These are phyloP conservation scores for Hypomecis punctinalis DNA, from an alignment of 2,888 invertebrate species.

Conservation along the genomic window DNA sequence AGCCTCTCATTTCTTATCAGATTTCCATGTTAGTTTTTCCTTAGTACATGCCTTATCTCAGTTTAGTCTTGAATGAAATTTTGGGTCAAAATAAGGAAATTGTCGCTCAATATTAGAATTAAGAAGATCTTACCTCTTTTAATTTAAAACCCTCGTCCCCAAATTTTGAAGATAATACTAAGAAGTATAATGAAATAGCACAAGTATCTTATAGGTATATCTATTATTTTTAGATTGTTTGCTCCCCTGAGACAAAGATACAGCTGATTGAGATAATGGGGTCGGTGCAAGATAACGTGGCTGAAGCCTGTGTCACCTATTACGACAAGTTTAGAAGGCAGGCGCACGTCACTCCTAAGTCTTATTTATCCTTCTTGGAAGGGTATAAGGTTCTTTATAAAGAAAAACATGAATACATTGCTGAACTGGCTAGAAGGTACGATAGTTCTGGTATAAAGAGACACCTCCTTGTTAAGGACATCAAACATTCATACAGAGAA, in stretches of 20 bases:
- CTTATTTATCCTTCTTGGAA: slow-evolving; percentile 92
- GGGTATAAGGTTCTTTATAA: slow-evolving; percentile 93
- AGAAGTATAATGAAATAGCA: too few relatives aligned
- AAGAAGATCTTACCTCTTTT: too few relatives aligned
- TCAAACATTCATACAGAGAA: too few relatives aligned
- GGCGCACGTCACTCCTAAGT: slow-evolving; percentile 96
- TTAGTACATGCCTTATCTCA: too few relatives aligned
- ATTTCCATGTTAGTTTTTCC: slow-evolving; percentile 78
- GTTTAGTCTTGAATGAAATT: too few relatives aligned
- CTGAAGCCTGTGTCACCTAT: slow-evolving; percentile 89
- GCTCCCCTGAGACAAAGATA: slow-evolving; percentile 87
- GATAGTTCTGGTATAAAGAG: background rate
- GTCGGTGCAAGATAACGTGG: slow-evolving; percentile 92
- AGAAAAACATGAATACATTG: slow-evolving; percentile 89
- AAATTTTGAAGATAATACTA: too few relatives aligned
- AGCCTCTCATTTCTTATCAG: slow-evolving; percentile 89
- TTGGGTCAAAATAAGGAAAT: too few relatives aligned
- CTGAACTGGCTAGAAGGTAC: slow-evolving; percentile 86
- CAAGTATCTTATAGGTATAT: too few relatives aligned
- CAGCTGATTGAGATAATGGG: slow-evolving; percentile 93
- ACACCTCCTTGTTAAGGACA: too few relatives aligned
- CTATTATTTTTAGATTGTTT: slow-evolving; percentile 72
- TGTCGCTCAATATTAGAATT: too few relatives aligned
- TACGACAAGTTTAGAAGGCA: slow-evolving; percentile 93
- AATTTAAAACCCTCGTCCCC: too few relatives aligned